Evolutionary conservation across 2,113 vertebrate genomes (phyloP), one percentile per base, ranked within the genome.

Genomic region (Amblyornis subalaris): DNA sequence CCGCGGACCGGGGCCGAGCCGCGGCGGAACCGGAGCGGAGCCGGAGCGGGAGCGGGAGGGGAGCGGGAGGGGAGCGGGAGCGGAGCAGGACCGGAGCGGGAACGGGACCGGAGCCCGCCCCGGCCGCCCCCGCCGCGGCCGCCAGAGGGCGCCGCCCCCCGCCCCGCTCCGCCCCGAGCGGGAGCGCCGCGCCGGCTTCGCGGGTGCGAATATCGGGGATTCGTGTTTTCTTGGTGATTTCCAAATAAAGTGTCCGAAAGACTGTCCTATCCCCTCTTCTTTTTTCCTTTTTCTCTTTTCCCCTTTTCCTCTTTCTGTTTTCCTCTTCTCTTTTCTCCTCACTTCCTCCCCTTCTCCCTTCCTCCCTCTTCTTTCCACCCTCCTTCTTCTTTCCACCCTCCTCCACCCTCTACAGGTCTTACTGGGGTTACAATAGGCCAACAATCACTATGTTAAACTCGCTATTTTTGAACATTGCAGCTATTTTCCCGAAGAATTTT

Each of bases 201-300:
- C 1, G 16, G 5, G 0, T 7, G 29, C 0, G 10, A 1, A 0
- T 3, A 4, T 6, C 22, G 5, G 20, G 21, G 7, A 1, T 31
- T 16, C 2, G 0, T 5, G 26, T 18, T 20, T 3, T 7, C 42
- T 4, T 7, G 10, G 22, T 7, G 35, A 29, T 67, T 47, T 44
- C 25, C 54, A 16, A 78, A 73, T 24, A n/a, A 62, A 67, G 12
- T 7, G 7, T 14, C 31, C 2, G 35, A 25, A 33, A 33, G 10
- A 22, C 29, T 36, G 48, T 5, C 9, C 12, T 58, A 26, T 40
- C 2, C 4, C 10, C 13, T 14, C 2, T 14, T 17, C 8, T 20
- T 31, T 26, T 10, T 45, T 2, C 6, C 4, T 13, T 25, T 28
- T 4, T 14, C 48, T 14, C 14, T 28, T 6, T 50, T 38, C 36